phyloP scores from a whole-genome alignment of 2,797 vertebrate species.

The Chaunax sp. region DNA sequence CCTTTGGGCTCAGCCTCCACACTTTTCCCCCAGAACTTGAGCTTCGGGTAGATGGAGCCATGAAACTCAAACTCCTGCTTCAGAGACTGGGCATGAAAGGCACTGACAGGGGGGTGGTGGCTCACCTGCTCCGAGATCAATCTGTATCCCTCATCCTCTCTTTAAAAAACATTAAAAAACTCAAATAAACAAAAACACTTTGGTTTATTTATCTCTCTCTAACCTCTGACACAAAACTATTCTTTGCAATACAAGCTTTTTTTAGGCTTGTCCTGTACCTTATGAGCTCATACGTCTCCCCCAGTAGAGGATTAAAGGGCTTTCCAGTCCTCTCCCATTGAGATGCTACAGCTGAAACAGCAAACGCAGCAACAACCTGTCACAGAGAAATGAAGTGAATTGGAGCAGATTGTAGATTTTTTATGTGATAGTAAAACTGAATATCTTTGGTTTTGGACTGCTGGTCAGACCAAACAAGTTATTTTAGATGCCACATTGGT shows the following conservation, averaged over 20 bases:
- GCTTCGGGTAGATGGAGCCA: constrained; percentile 97
- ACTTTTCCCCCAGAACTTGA: constrained; percentile 99
- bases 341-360: constrained; percentile 96
- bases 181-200: background rate
- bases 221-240: background rate
- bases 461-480: background rate
- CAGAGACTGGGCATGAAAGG: constrained; percentile 94
- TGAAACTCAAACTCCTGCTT: constrained; percentile 95
- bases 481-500: no score
- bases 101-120: constrained; percentile 97
- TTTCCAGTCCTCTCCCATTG: constrained; percentile 99
- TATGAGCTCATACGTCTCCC: constrained; percentile 94
- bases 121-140: constrained; percentile 97
- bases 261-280: constrained; percentile 79
- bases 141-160: constrained; percentile 94
- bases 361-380: constrained; percentile 95
- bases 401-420: background rate
- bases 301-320: constrained; percentile 97
- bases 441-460: background rate
- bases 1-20: constrained; percentile 97
- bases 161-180: constrained; percentile 63
- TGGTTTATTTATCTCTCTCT: background rate
- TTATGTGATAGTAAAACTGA: background rate
- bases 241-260: background rate
- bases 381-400: constrained; percentile 7